Evolutionary conservation across 2,888 invertebrate species (phyloP), one percentile per base, ranked within the genome.

Genomic region (Heteropelma amictum): DNA sequence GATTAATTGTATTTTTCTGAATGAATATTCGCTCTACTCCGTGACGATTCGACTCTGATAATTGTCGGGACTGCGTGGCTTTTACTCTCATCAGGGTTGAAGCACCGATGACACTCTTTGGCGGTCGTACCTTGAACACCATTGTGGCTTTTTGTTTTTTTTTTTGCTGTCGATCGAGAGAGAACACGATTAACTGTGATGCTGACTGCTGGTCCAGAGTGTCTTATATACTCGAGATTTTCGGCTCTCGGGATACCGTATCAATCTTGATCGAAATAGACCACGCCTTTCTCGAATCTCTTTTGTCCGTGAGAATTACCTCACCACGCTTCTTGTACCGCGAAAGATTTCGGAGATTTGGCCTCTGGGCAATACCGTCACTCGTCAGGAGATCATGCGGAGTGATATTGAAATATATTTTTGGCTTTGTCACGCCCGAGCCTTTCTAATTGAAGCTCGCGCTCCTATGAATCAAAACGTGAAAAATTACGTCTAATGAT

Each of bases 111-210:
- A n/a, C n/a, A n/a, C n/a, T n/a, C n/a, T n/a, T n/a, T n/a, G n/a
- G n/a, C 8, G 28, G 38, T 17, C 7, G 42, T 74, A 74, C 73
- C 73, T 74, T 74, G 69, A 74, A 74, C 60, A 69, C 69, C 73
- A 74, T 67, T n/a, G n/a, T n/a, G n/a, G n/a, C n/a, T n/a, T n/a
- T 61, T 53, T 51, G 30, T 30, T 14, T 45, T 67, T 60, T 58
- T 60, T 8, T 12, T 1, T 12, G 49, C 14, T 53, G 73, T 64
- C 53, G 69, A 74, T 74, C 69, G 73, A 58, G 64, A 64, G 8
- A 21, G 69, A 64, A 58, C 73, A 69, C 69, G 73, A 69, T 64
- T 53, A 58, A 74, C 64, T 74, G 68, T 72, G 73, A 74, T 74
- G 45, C 58, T 64, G 51, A 35, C 35, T 45, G 38, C 33, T 53